phyloP scores from a whole-genome alignment of 2,113 vertebrate genomes.

The Cichladusa arquata region DNA sequence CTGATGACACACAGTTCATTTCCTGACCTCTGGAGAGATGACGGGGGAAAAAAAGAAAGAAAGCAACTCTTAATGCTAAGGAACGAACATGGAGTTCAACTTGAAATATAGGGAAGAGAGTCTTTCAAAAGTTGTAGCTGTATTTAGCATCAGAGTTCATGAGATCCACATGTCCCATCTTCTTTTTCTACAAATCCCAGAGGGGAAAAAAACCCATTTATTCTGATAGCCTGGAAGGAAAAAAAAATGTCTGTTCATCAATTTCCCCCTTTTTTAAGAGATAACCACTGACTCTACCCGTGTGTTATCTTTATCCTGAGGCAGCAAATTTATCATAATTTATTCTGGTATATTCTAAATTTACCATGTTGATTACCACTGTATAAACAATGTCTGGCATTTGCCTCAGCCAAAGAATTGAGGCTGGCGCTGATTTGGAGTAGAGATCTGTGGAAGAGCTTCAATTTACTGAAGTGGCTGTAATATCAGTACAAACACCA shows the following conservation, averaged over 20 bases:
- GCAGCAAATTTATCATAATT: conserved; percentile 85
- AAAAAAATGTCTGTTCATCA: conserved; percentile 71
- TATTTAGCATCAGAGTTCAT: conserved; percentile 70
- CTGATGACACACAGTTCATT: conserved; percentile 36
- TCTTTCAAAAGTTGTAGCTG: conserved; percentile 53
- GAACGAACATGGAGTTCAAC: neutral
- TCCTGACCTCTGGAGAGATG: conserved; percentile 20
- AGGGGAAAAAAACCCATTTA: conserved; percentile 19
- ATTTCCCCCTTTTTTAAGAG: conserved; percentile 67
- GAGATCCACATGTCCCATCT: conserved; percentile 70
- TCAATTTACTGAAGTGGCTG: conserved; percentile 68
- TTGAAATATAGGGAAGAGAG: conserved; percentile 38
- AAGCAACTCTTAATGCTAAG: conserved; percentile 8
- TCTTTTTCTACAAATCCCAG: conserved; percentile 64
- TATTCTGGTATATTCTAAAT: conserved; percentile 83
- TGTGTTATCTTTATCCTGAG: conserved; percentile 77
- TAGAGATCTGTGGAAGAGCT: conserved; percentile 67
- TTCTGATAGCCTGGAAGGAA: conserved; percentile 61
- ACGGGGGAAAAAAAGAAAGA: neutral
- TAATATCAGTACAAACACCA: conserved; percentile 73
- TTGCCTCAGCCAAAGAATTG: conserved; percentile 58
- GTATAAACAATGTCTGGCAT: conserved; percentile 80
- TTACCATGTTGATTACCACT: conserved; percentile 82
- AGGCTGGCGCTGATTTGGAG: conserved; percentile 66
- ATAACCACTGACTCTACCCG: conserved; percentile 71